Evolutionary conservation across 1,140 invertebrate genomes (phyloP).

Genomic region (Arion vulgaris): DNA sequence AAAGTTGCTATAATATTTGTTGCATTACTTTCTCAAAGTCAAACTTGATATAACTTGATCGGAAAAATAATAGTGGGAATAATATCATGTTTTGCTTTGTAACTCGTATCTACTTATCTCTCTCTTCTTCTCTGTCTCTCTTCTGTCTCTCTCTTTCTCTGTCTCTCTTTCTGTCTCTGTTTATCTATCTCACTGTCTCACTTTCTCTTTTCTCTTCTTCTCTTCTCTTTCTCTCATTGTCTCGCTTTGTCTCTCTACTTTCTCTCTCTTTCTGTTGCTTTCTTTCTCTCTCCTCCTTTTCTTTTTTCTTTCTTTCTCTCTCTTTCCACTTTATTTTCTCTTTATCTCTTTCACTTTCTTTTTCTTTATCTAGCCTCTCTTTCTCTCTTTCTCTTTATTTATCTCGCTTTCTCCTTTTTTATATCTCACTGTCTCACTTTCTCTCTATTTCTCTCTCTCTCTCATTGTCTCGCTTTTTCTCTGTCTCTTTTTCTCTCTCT

Average conservation of each 20-base stretch:
- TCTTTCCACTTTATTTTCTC: no score
- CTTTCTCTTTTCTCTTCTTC: neutral
- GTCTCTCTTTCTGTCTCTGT: no score
- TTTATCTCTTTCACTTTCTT: neutral
- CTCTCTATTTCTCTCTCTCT: no score
- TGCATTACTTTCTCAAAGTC: no score
- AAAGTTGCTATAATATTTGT: no score
- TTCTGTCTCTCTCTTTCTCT: no score
- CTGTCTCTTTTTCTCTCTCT: neutral
- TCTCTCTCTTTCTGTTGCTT: neutral
- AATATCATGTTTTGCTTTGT: no score
- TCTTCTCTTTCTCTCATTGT: neutral
- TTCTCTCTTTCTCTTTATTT: neutral
- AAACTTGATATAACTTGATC: no score
- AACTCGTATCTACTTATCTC: neutral
- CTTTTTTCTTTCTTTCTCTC: neutral
- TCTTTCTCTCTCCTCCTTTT: neutral
- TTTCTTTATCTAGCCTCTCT: neutral
- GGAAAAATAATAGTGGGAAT: no score
- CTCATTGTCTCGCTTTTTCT: neutral
- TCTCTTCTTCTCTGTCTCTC: no score
- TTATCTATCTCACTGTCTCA: no score
- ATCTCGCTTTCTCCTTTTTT: neutral
- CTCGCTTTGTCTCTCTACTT: neutral
- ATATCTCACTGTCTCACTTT: neutral